These are phyloP conservation scores for Sebastiscus albofasciatus DNA, from an alignment of 2,797 vertebrate genomes.

Conservation along the genomic window DNA sequence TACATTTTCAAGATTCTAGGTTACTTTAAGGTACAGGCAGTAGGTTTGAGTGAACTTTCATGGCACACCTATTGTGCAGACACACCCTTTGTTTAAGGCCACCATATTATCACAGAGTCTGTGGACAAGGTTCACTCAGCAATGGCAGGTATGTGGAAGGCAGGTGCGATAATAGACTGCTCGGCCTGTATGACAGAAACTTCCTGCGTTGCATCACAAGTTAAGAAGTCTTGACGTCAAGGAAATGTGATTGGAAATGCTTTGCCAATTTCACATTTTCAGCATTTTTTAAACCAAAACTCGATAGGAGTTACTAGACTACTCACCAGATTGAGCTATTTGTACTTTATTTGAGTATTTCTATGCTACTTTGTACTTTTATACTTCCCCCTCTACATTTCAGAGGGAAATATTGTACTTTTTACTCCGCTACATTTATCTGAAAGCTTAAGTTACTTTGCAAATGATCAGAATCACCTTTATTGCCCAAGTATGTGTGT, in stretches of 20 bases:
- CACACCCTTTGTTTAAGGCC: constrained; percentile 61
- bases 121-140: constrained; percentile 59
- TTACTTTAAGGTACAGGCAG: not conserved
- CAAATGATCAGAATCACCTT: not conserved
- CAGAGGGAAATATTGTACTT: not conserved
- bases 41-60: not conserved
- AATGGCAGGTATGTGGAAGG: constrained; percentile 67
- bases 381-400: not conserved
- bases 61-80: constrained; percentile 63
- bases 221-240: not conserved
- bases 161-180: constrained; percentile 14
- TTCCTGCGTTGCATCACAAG: constrained; percentile 25
- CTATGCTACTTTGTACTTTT: not conserved
- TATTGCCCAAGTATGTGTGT: not conserved
- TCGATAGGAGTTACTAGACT: not conserved
- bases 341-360: not conserved
- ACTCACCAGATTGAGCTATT: not conserved
- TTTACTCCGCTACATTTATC: not conserved
- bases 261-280: not conserved
- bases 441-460: not conserved
- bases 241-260: not conserved
- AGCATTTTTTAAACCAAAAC: not conserved
- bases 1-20: not conserved
- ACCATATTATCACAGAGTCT: constrained; percentile 15
- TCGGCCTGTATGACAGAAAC: constrained; percentile 26